Evolutionary conservation across 2,888 invertebrate species (phyloP), one percentile per base, ranked within the genome.

Genomic region (Drosophila kambysellisi): DNA sequence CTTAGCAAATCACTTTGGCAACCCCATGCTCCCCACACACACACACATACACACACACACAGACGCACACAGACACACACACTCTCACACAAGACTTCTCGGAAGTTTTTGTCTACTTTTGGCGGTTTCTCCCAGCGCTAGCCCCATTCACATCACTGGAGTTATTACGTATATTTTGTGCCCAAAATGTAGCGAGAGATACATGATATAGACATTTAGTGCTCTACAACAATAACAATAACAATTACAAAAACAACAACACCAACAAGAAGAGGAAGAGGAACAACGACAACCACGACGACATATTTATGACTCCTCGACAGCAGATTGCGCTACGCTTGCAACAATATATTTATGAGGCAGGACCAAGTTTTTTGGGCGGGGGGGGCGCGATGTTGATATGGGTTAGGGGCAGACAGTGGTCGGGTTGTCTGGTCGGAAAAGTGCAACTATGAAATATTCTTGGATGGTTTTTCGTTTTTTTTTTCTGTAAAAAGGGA

Each of bases 361-460:
- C 66, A 60, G 15, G 60, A 52, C 37, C 46, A 58, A 72, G 53
- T 59, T 73, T 53, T 39, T 29, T 8, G 1, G n/a, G n/a, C n/a
- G 7, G 35, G 3, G 15, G 5, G 17, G 5, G 3, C 7, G 9
- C n/a, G 9, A 11, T 46, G 46, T 7, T 20, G 20, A 33, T 54
- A 54, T 39, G 37, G 54, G 12, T 12, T n/a, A n/a, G 11, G 39
- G 29, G 54, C 54, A n/a, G 54, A 30, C 37, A 30, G 29, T 30
- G 39, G 25, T 15, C n/a, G 39, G n/a, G 25, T n/a, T 29, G 50
- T 5, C 29, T 20, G 61, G 32, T 80, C 71, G 80, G 69, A 52
- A 87, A 78, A 87, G 81, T 88, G 89, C 89, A 87, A 87, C 89
- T 89, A 78, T 87, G 85, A 89, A 80, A 88, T 87, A 88, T 84